Conservation (phyloP, 2,113 vertebrate species). For the Neomonachus schauinslandi region DNA sequence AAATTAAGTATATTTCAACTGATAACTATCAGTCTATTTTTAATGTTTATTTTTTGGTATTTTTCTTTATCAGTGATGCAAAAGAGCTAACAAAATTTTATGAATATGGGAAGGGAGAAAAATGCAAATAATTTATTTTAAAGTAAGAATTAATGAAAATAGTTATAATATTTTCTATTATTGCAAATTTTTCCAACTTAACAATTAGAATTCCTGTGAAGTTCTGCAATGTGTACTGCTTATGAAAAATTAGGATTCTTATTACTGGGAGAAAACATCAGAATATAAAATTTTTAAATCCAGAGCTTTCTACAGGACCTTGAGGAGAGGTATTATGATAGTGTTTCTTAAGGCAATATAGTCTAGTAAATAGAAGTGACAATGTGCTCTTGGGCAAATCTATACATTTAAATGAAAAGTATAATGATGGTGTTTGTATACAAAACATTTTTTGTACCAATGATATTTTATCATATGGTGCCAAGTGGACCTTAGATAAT, state of each 20-base stretch:
- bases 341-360: neutral
- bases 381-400: neutral
- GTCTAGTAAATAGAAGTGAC: neutral
- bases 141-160: neutral
- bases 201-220: neutral
- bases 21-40: neutral
- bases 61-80: neutral
- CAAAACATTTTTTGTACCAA: neutral
- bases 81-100: neutral
- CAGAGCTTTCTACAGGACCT: neutral
- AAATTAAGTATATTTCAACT: conserved; percentile 10
- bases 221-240: neutral
- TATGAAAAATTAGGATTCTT: neutral
- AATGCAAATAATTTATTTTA: neutral
- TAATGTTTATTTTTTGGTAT: neutral
- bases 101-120: neutral
- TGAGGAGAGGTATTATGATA: neutral
- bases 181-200: neutral
- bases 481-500: neutral
- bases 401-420: neutral
- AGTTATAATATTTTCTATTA: neutral
- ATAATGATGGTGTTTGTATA: neutral
- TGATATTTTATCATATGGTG: neutral
- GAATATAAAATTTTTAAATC: neutral
- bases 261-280: neutral